Evolutionary conservation across 2,888 invertebrate genomes (phyloP).

Genomic region (Byasa hedistus): DNA sequence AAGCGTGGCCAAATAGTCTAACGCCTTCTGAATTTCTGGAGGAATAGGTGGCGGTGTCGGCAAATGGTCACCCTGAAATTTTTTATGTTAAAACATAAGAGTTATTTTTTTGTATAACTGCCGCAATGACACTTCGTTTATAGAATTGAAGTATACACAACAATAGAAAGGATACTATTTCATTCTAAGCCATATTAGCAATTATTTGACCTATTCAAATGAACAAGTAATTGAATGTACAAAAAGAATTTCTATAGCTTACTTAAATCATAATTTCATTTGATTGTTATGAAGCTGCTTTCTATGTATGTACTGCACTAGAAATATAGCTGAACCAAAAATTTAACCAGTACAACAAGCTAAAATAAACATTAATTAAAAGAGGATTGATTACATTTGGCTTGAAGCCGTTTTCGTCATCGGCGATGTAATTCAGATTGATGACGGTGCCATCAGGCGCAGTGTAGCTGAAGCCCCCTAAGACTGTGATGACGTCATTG

Average conservation of each 20-base stretch:
- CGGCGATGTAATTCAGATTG: conserved; percentile 84
- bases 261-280: neutral
- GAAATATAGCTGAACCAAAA: neutral
- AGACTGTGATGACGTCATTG: conserved; percentile 83
- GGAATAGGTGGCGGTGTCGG: conserved; percentile 89
- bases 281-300: no score
- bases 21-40: conserved; percentile 86
- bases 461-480: conserved; percentile 84
- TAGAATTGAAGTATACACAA: no score
- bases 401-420: conserved; percentile 84
- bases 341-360: neutral
- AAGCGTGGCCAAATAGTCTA: conserved; percentile 84
- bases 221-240: no score
- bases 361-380: neutral
- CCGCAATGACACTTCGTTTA: no score
- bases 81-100: neutral
- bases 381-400: conserved; percentile 56
- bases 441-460: conserved; percentile 86
- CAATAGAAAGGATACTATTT: no score
- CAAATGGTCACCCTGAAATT: conserved; percentile 84
- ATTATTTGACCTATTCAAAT: no score
- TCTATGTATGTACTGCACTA: neutral
- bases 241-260: neutral
- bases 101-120: no score
- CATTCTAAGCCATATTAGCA: no score